Evolutionary conservation across 1,140 invertebrate genomes (phyloP).

Genomic region (Cydia splendana): DNA sequence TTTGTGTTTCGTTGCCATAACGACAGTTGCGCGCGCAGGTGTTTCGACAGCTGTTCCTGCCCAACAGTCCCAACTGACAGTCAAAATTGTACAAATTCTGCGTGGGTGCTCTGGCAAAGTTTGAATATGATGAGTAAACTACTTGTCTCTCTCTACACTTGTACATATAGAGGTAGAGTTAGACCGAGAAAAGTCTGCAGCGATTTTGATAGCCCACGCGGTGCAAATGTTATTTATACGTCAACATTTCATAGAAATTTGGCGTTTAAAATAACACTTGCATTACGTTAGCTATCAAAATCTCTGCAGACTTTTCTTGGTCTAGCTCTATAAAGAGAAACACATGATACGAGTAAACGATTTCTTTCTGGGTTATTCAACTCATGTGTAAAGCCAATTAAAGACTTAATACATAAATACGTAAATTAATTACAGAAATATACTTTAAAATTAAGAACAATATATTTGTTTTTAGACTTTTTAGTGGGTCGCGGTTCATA

Average conservation of each 20-base stretch:
- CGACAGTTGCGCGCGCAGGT: constrained; percentile 60
- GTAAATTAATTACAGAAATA: not conserved
- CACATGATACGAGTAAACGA: too few relatives aligned
- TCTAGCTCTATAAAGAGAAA: too few relatives aligned
- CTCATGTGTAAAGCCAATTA: not conserved
- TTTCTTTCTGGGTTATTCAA: too few relatives aligned
- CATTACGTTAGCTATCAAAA: too few relatives aligned
- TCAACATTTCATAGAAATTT: too few relatives aligned
- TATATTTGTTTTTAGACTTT: not conserved
- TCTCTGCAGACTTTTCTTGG: too few relatives aligned
- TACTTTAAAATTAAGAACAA: not conserved
- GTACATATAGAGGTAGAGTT: not conserved
- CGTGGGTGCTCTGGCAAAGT: not conserved
- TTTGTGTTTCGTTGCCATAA: constrained; percentile 48
- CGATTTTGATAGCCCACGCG: too few relatives aligned
- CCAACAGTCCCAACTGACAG: constrained; percentile 28
- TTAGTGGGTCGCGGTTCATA: not conserved
- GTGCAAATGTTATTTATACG: too few relatives aligned
- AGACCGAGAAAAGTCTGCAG: too few relatives aligned
- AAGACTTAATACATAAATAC: not conserved
- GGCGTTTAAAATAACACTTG: too few relatives aligned
- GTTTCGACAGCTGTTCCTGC: constrained; percentile 52
- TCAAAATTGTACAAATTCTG: not conserved
- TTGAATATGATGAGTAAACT: not conserved
- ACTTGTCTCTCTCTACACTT: not conserved